Conservation (phyloP, 64 coral and sea anemone species). For the Exaiptasia diaphana region DNA sequence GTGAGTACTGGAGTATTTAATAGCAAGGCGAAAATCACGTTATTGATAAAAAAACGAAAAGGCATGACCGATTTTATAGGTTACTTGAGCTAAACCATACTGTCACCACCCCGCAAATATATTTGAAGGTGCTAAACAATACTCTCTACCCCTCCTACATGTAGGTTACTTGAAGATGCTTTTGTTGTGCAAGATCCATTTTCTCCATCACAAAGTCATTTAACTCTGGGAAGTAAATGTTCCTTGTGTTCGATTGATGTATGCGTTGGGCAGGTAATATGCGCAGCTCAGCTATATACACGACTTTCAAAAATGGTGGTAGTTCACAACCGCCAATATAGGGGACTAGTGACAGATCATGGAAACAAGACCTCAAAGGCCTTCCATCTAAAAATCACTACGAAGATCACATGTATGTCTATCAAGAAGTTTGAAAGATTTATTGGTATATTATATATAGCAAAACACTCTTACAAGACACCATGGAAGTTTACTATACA, state of each 20-base stretch:
- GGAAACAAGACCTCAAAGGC: too few relatives aligned
- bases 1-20: background rate
- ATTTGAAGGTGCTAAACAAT: too few relatives aligned
- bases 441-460: background rate
- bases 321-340: background rate
- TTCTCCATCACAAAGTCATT: conserved; percentile 40
- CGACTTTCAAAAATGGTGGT: background rate
- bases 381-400: too few relatives aligned
- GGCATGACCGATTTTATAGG: too few relatives aligned
- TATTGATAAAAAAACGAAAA: background rate
- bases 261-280: conserved; percentile 68
- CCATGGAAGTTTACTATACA: too few relatives aligned
- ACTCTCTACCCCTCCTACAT: too few relatives aligned
- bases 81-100: too few relatives aligned
- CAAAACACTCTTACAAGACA: background rate
- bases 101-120: too few relatives aligned
- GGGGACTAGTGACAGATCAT: background rate
- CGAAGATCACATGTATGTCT: too few relatives aligned
- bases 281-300: background rate
- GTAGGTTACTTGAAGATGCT: conserved; percentile 80
- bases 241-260: conserved; percentile 55
- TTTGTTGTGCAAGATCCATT: conserved; percentile 90
- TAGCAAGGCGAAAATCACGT: background rate
- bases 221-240: conserved; percentile 73
- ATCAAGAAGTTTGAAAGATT: background rate